Percentiles rank a stretch among this genome's conserved stretches.
Evolutionary conservation across 2,888 invertebrate genomes (phyloP).

Genomic region (Eupeodes latifasciatus): DNA sequence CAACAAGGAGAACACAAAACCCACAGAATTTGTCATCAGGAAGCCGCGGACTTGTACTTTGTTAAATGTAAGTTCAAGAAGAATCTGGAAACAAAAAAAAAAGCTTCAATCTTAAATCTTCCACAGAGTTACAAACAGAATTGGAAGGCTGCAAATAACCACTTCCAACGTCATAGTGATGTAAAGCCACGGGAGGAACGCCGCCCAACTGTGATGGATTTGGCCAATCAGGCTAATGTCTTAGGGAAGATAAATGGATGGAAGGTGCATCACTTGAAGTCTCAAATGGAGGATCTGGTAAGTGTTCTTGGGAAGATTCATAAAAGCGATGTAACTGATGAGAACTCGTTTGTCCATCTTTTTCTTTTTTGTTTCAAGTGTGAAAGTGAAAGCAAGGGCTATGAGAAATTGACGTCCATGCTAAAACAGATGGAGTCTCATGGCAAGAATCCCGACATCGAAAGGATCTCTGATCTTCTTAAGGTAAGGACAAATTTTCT

Average conservation of each 20-base stretch:
- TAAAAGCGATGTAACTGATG: neutral
- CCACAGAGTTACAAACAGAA: conserved; percentile 87
- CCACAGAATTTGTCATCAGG: conserved; percentile 82
- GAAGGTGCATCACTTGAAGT: conserved; percentile 96
- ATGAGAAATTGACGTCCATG: conserved; percentile 82
- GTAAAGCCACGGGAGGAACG: conserved; percentile 95
- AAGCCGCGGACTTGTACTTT: conserved; percentile 82
- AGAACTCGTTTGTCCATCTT: neutral
- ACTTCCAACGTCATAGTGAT: conserved; percentile 91
- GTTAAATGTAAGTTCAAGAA: conserved; percentile 80
- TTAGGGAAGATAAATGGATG: conserved; percentile 95
- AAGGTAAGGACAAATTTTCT: conserved; percentile 84
- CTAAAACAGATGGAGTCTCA: conserved; percentile 84
- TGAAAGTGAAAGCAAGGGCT: conserved; percentile 85
- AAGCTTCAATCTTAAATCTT: neutral
- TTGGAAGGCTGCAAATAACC: conserved; percentile 90
- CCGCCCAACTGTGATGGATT: conserved; percentile 92
- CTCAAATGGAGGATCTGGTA: conserved; percentile 97
- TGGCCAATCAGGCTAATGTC: conserved; percentile 94
- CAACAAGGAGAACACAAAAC: conserved; percentile 83
- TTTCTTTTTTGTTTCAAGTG: conserved; percentile 82
- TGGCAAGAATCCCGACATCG: conserved; percentile 84
- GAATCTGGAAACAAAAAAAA: neutral
- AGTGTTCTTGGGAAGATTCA: conserved; percentile 23
- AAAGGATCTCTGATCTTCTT: conserved; percentile 86